Evolutionary conservation across 2,888 invertebrate genomes (phyloP), one percentile per base, ranked within the genome.

Genomic region (Drosophila greeni): DNA sequence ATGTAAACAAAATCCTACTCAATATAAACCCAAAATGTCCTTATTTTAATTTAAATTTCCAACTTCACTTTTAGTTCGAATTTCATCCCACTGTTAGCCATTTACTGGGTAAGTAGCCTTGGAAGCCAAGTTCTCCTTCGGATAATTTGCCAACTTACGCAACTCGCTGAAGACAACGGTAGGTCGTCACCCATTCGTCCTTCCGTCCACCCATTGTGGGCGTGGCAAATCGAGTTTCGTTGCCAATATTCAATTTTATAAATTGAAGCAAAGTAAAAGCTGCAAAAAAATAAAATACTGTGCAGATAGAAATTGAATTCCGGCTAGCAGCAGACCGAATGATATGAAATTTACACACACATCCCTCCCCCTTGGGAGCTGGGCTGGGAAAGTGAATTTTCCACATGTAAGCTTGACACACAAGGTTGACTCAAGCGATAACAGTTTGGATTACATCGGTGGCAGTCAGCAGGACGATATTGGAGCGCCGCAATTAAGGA

Each of bases 221-320:
- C 18, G 54, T 23, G 57, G 51, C 52, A 77, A 81, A 81, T 82
- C 72, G 82, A 82, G 83, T 79, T 82, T 75, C 54, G 37, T 76
- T 72, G 76, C 79, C 82, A 79, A 82, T 79, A 83, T 82, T 83
- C 83, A 82, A 82, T 82, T 82, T 82, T 74, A 72, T 75, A 81
- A 81, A 82, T 83, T 82, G 82, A 79, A 74, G 69, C 70, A 81
- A 81, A 78, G 76, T 68, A 72, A 64, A 72, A 78, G 71, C 61
- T 66, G 69, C 70, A 69, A 73, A 71, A 45, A 26, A 36, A 53
- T 49, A 55, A 40, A n/a, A n/a, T n/a, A n/a, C n/a, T 16, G 48
- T 48, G 39, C 3, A 43, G 48, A 69, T 62, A 53, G 47, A 77
- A 76, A 76, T 76, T 68, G 75, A 76, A 71, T 76, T 76, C 73